A percentile compares a stretch with the other conserved stretches of the same genome.
Evolutionary conservation across 1,140 invertebrate species (phyloP).

Genomic region (Sarcophaga bullata): DNA sequence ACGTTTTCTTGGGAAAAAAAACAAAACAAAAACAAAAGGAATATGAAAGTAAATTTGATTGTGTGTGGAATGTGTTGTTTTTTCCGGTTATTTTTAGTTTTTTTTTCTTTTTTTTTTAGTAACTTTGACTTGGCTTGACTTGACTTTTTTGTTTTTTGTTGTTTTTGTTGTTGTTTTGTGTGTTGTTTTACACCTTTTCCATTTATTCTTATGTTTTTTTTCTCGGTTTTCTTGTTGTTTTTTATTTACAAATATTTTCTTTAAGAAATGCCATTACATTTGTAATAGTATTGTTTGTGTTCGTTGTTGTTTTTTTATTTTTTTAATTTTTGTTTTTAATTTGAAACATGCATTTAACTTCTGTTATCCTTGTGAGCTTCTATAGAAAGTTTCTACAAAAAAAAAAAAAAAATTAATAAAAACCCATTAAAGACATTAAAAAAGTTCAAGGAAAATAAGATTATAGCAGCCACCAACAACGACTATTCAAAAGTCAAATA

Average conservation of each 20-base stretch:
- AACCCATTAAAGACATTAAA: constrained; percentile 38
- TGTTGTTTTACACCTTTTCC: no score
- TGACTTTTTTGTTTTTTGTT: constrained; percentile 3
- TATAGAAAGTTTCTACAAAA: not conserved
- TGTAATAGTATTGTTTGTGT: not conserved
- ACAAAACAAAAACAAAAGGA: not conserved
- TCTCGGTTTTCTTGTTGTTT: no score
- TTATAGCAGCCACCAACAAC: not conserved
- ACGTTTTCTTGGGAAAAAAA: not conserved
- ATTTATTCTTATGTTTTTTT: not conserved
- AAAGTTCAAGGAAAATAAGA: constrained; percentile 34
- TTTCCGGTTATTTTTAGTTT: constrained; percentile 30
- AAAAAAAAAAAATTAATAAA: constrained; percentile 36
- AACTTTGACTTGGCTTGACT: not conserved
- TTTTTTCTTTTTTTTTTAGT: constrained; percentile 10
- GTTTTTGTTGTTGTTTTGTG: constrained; percentile 23
- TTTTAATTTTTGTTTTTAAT: constrained; percentile 23
- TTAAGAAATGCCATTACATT: not conserved
- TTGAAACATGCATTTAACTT: constrained; percentile 39
- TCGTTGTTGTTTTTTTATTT: constrained; percentile 14
- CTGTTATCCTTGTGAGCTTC: constrained; percentile 29
- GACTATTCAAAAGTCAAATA: not conserved
- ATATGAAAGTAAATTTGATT: not conserved
- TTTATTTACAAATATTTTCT: no score
- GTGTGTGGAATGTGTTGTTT: constrained; percentile 27